Evolutionary conservation across 2,797 vertebrate genomes (phyloP), one percentile per base, ranked within the genome.

Genomic region (Neomorphus geoffroyi): DNA sequence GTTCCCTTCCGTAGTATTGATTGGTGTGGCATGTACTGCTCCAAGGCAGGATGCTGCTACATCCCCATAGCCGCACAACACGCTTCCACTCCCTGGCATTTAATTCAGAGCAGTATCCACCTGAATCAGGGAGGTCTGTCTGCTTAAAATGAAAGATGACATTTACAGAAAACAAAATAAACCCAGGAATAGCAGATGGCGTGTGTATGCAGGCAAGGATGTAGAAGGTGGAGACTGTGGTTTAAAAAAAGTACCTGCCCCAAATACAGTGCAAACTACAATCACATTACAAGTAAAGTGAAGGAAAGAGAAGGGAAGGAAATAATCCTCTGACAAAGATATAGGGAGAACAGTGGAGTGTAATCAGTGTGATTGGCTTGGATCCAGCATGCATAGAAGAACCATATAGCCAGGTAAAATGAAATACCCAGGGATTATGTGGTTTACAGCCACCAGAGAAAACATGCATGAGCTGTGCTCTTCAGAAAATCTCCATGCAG

Each of bases 161-260:
- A 93, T 96, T 96, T 96, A 67, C 69, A 46, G 3, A 28, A 9
- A 91, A 87, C 23, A 45, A 73, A 45, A 74, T 14, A 88, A 96
- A 77, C 11, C 54, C 66, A 27, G 78, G 62, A 85, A 62, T 27
- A 43, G 86, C 95, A 96, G 95, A 96, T 95, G 91, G 91, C 84
- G 93, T 84, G 67, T 77, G 50, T 37, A 50, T 60, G 64, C 84
- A 89, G 62, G 58, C 37, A 92, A 50, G 66, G 80, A 86, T 77
- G 80, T 3, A 15, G 65, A 50, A 35, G 75, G 48, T 81, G 48
- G n/a, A 86, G 65, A 92, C 51, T 0, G 2, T 17, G 50, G 39
- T 88, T 88, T 91, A 70, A 92, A 95, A 95, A 84, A 93, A 79
- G 83, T 43, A 80, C 73, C 67, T 94, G 80, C 70, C 74, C 60